phyloP scores from a whole-genome alignment of 1,140 invertebrate species.

The Diabrotica undecimpunctata region DNA sequence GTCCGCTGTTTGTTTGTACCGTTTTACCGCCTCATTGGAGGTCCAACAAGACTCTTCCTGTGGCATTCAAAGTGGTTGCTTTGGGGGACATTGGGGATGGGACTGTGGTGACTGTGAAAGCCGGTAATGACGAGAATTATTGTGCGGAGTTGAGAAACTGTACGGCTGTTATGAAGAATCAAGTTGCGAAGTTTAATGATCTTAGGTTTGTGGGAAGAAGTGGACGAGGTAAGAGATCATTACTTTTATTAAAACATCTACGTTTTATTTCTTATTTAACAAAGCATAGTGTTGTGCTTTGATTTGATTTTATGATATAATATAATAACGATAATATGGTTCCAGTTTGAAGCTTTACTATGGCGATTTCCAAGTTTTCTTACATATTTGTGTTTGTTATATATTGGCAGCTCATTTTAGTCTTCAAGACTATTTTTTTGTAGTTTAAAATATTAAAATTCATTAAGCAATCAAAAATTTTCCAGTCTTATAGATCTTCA shows the following conservation, averaged over 20 bases:
- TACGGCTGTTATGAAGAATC: slow-evolving; percentile 94
- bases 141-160: slow-evolving; percentile 92
- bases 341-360: too few relatives aligned
- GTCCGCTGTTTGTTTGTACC: slow-evolving; percentile 88
- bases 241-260: neutral
- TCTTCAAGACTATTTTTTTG: too few relatives aligned
- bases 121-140: slow-evolving; percentile 97
- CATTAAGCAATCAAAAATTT: too few relatives aligned
- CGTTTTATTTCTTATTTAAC: too few relatives aligned
- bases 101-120: slow-evolving; percentile 90
- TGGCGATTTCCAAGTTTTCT: too few relatives aligned
- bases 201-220: slow-evolving; percentile 94
- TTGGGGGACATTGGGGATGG: slow-evolving; percentile 91
- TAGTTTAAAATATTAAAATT: too few relatives aligned
- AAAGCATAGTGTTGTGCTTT: too few relatives aligned
- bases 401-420: too few relatives aligned
- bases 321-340: too few relatives aligned
- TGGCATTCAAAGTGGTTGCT: slow-evolving; percentile 90
- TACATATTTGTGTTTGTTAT: too few relatives aligned
- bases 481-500: too few relatives aligned
- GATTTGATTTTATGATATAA: too few relatives aligned
- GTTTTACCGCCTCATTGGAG: slow-evolving; percentile 91
- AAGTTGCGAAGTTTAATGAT: slow-evolving; percentile 98
- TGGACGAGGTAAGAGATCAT: slow-evolving; percentile 80
- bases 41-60: slow-evolving; percentile 95